A percentile compares a stretch with the other conserved stretches of the same genome.
These are phyloP conservation scores for Siniperca scherzeri DNA, from an alignment of 2,797 vertebrate species.

Conservation along the genomic window DNA sequence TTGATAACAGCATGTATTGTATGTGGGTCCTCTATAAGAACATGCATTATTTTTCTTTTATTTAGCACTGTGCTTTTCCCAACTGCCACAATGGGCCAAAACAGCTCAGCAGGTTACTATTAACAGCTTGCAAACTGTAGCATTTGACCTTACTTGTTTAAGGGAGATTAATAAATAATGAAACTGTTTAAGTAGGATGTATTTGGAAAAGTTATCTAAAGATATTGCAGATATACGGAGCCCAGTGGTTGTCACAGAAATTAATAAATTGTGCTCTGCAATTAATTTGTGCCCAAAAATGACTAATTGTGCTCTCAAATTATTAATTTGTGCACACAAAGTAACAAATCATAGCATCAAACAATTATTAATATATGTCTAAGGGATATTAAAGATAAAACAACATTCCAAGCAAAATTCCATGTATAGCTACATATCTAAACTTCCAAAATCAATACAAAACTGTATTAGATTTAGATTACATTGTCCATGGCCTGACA, in stretches of 20 bases:
- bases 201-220: background rate
- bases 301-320: background rate
- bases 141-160: background rate
- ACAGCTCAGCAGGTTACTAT: background rate
- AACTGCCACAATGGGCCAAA: background rate
- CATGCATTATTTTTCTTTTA: background rate
- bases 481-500: too few species aligned
- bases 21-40: background rate
- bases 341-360: background rate
- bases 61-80: background rate
- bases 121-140: background rate
- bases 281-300: background rate
- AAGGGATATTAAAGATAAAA: background rate
- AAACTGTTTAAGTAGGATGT: background rate
- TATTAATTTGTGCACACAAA: background rate
- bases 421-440: background rate
- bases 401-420: background rate
- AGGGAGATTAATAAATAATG: slow-evolving; percentile 5
- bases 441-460: background rate
- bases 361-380: background rate
- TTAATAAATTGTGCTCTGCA: background rate
- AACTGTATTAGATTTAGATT: too few species aligned
- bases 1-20: background rate
- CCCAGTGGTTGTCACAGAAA: background rate
- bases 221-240: background rate